Percentiles rank a stretch among this genome's conserved stretches.
phyloP scores from a whole-genome alignment of 2,797 vertebrate genomes.

The Rhincodon typus region DNA sequence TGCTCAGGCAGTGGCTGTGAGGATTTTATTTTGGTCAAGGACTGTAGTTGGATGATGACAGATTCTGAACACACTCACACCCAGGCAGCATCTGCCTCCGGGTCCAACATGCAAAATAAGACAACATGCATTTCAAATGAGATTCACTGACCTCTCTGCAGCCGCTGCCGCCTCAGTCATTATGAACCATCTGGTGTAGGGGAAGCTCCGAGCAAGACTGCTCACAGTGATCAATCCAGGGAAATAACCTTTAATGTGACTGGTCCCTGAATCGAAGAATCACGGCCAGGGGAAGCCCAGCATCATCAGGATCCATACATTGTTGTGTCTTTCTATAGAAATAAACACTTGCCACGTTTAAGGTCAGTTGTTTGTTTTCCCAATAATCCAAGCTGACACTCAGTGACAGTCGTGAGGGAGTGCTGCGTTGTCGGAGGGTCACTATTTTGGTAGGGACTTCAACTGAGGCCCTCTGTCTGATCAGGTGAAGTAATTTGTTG shows the following conservation, averaged over 20 bases:
- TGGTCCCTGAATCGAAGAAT: neutral
- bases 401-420: neutral
- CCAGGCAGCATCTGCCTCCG: neutral
- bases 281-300: too few species aligned
- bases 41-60: neutral
- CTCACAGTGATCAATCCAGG: neutral
- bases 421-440: too few species aligned
- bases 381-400: neutral
- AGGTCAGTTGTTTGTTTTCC: too few species aligned
- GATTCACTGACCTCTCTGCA: neutral
- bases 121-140: neutral
- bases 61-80: constrained; percentile 14
- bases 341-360: neutral
- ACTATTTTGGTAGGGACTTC: too few species aligned
- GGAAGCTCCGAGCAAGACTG: neutral
- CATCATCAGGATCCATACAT: too few species aligned
- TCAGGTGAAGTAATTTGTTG: neutral
- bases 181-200: neutral
- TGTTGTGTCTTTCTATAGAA: neutral
- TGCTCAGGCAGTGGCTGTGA: neutral
- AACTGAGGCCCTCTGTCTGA: neutral
- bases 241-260: neutral
- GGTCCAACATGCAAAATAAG: neutral
- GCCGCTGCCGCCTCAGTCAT: neutral
- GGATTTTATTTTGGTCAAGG: neutral